Evolutionary conservation across 2,113 vertebrate species (phyloP), one percentile per base, ranked within the genome.

Genomic region (Carassius carassius): DNA sequence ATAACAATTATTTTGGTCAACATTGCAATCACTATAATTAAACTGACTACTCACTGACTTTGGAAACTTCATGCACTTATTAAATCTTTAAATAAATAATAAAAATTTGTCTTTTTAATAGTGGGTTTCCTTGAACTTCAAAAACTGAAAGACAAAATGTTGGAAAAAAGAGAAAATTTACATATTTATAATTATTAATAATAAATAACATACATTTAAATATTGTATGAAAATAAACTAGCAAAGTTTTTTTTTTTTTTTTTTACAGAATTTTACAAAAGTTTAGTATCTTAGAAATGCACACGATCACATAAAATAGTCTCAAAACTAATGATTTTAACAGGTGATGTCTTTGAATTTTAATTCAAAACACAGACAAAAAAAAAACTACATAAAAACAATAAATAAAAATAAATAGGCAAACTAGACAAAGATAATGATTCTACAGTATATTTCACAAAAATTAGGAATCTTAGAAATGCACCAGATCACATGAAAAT

Each of bases 31-130:
- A 70, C 9, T 37, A 21, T 37, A 69, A 37, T 35, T 35, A 19
- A 10, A 67, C 63, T 35, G 16, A 19, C 5, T 54, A 17, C 8
- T 69, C 9, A 69, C 2, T 35, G 29, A 17, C 29, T 69, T 35
- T 32, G 14, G 63, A 67, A 67, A 32, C 62, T 14, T 69, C 16
- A 10, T 35, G 29, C 29, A 67, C 32, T 67, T 19, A 17, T 35
- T 67, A 16, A 67, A 67, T 35, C 14, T 9, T 9, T 32, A 51
- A 87, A 85, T 17, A 49, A 0, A 8, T 41, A 88, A 37, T 37
- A 37, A 37, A 37, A 4, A 10, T 9, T 58, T 10, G 56, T 58
- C 56, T n/a, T n/a, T 58, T 58, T 58, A 58, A n/a, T 8, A 58
- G 19, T 58, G 56, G 7, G 56, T 54, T 54, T 17, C 51, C 16